Evolutionary conservation across 37 sponge, comb jelly and placozoan genomes (phyloP), one percentile per base, ranked within the genome.

Genomic region (Ianthella basta): DNA sequence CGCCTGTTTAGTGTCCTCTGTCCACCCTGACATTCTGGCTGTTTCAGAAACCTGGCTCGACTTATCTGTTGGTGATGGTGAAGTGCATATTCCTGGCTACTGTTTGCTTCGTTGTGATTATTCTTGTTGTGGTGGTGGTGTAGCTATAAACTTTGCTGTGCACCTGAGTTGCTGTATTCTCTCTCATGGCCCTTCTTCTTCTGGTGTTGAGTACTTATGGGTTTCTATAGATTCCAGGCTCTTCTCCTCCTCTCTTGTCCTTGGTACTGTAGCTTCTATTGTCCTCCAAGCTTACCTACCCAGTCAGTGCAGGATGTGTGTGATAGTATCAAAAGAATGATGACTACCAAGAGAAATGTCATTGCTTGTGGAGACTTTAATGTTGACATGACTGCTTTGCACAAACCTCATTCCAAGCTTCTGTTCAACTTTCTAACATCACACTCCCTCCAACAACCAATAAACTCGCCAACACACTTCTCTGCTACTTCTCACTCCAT

Each of bases 11-110:
- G 68, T 66, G 14, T 66, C 68, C 13, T 14, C 13, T 14, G 13
- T 14, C 23, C 29, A 27, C 68, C 68, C 68, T 25, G 27, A 66
- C 13, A 66, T 66, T 23, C 68, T 66, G 25, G 23, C 27, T n/a
- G 25, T 66, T 13, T 66, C 68, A 13, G 19, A 66, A 66, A 66
- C 68, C 25, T 66, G 68, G 68, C 23, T 66, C 25, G 68, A 66
- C 68, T n/a, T 27, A 24, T 66, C 27, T 15, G 29, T 66, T n/a
- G 23, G 13, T n/a, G 68, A 66, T 23, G 14, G 27, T n/a, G 68
- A 23, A 27, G 27, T 15, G 23, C n/a, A n/a, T 24, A 66, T 66
- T n/a, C 29, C 29, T 25, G 27, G 27, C 14, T 66, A 66, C 23
- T 66, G 13, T 66, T n/a, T 66, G 23, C 23, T 24, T 66, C 68